Conservation (phyloP, 2,888 invertebrate genomes). For the Drosophila longiperda region DNA sequence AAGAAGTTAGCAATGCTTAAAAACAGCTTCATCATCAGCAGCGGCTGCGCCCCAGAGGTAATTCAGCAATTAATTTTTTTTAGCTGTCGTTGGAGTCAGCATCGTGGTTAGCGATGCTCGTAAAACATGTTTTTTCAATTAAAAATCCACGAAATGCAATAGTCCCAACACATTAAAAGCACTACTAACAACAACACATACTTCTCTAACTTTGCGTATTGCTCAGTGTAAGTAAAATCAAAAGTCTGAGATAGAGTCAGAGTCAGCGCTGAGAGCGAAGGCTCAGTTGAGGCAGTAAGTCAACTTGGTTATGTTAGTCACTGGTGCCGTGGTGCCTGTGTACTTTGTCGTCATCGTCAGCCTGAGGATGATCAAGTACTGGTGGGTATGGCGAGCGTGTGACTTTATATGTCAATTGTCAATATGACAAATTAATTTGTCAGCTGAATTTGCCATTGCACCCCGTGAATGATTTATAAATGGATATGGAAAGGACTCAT, state of each 20-base stretch:
- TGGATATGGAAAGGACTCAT: slow-evolving; percentile 43
- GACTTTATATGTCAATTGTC: slow-evolving; percentile 74
- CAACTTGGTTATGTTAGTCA: slow-evolving; percentile 48
- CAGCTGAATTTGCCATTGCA: slow-evolving; percentile 69
- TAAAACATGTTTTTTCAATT: slow-evolving; percentile 83
- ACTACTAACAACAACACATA: slow-evolving; percentile 31
- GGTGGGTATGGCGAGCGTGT: slow-evolving; percentile 65
- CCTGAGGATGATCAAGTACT: slow-evolving; percentile 24
- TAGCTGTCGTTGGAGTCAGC: slow-evolving; percentile 49
- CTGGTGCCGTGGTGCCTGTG: slow-evolving; percentile 34
- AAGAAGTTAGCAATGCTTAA: slow-evolving; percentile 67
- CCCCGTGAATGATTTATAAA: slow-evolving; percentile 34
- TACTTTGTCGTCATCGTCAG: slow-evolving; percentile 37
- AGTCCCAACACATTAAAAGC: slow-evolving; percentile 39
- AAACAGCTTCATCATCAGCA: slow-evolving; percentile 73
- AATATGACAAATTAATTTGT: slow-evolving; percentile 82
- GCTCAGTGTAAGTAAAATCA: slow-evolving; percentile 36
- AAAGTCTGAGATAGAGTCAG: slow-evolving; percentile 16
- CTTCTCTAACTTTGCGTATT: slow-evolving; percentile 46
- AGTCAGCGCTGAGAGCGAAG: slow-evolving; percentile 40
- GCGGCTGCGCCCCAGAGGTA: slow-evolving; percentile 61
- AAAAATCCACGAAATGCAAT: slow-evolving; percentile 79
- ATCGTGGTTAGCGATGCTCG: slow-evolving; percentile 78
- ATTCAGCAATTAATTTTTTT: slow-evolving; percentile 28
- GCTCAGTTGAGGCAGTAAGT: slow-evolving; percentile 57